A percentile compares a stretch with the other conserved stretches of the same genome.
phyloP scores from a whole-genome alignment of 30 jellyfish, hydroid and myxozoan species.

The Rhopilema esculentum region DNA sequence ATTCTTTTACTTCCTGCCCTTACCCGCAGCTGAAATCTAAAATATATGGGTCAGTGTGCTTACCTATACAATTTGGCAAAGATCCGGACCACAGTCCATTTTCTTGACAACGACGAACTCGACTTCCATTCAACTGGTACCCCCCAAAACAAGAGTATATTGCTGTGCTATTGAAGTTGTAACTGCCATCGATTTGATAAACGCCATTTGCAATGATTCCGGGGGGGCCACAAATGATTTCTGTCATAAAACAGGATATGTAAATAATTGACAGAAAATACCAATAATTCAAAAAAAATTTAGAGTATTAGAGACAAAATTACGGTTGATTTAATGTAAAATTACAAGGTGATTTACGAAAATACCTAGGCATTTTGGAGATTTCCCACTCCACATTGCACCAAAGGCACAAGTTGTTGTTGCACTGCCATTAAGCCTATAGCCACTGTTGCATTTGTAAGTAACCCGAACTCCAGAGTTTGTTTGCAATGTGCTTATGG shows the following conservation, averaged over 20 bases:
- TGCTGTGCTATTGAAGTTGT: constrained; percentile 49
- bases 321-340: not conserved
- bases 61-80: constrained; percentile 75
- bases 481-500: constrained; percentile 38
- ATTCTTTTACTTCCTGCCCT: too few species aligned
- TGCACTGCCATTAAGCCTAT: constrained; percentile 44
- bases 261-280: too few species aligned
- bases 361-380: constrained; percentile 87
- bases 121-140: constrained; percentile 64
- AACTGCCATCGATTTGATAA: constrained; percentile 26
- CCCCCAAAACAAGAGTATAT: constrained; percentile 82
- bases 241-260: too few species aligned
- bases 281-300: too few species aligned
- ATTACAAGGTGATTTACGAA: not conserved
- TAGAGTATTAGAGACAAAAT: not conserved
- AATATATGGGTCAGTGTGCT: too few species aligned
- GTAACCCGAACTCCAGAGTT: constrained; percentile 77
- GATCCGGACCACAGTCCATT: constrained; percentile 78
- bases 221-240: constrained; percentile 73
- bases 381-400: constrained; percentile 79
- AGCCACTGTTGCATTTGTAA: constrained; percentile 63
- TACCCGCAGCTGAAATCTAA: too few species aligned
- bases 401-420: constrained; percentile 71
- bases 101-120: too few species aligned
- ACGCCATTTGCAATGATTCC: constrained; percentile 74